Evolutionary conservation across 1,140 invertebrate genomes (phyloP), one percentile per base, ranked within the genome.

Genomic region (Drosophila ohnishii): DNA sequence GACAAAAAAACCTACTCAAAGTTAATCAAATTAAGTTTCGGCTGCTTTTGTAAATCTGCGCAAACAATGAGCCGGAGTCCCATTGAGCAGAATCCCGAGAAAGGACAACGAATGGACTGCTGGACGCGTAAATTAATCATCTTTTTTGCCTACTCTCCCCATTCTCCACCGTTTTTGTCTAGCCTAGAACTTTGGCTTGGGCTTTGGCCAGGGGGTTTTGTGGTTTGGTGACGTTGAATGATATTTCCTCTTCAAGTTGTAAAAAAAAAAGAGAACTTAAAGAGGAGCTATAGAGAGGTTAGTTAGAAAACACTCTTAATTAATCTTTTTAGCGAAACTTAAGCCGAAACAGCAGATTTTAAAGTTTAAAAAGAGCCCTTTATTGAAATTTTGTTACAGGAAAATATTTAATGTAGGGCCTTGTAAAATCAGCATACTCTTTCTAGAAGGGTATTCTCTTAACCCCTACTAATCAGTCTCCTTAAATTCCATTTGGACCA

Each of bases 1-100:
- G 69, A 48, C 47, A 44, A 48, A 76, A 75, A 67, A 65, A 73
- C 71, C 78, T 79, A 79, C 78, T 82, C 69, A 75, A 81, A 82
- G 78, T 87, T 87, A 86, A 86, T 86, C 83, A 86, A 86, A 86
- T 86, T 86, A 87, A 87, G 82, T 87, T 87, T 87, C 67, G 71
- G 66, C 56, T 62, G 71, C 47, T 77, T 72, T 76, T 70, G 79
- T 71, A 65, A 65, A 76, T 76, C 78, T 73, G 44, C 45, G 82
- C 64, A 61, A 86, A 81, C 78, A 86, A 87, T 58, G 69, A 59
- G 51, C 47, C 48, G 22, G 42, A 50, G 28, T 47, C 64, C 19
- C 63, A 70, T 37, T 47, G 66, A 47, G 59, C 7, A 40, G 32
- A 39, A 19, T 28, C 47, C 34, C 44, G 14, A 19, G 16, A 37